Evolutionary conservation across 2,113 vertebrate species (phyloP), one percentile per base, ranked within the genome.

Genomic region (Thalassoma bifasciatum): DNA sequence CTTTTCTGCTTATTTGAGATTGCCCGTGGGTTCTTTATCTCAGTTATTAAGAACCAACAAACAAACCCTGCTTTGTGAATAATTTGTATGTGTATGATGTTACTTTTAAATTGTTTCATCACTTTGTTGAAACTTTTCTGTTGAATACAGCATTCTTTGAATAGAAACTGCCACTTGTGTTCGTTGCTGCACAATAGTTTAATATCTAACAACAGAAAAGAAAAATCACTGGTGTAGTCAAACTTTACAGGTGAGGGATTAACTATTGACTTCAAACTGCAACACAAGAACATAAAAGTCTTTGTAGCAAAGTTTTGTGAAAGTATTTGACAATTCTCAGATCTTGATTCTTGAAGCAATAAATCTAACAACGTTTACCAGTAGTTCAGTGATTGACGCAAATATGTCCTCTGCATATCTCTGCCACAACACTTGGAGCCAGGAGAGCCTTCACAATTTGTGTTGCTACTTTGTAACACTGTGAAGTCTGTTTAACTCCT

Each of bases 301-400:
- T 5, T 16, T 2, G 34, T 23, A 30, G 38, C 2, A 10, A 12
- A 14, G 70, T 56, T 59, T 46, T 75, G 34, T 38, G 26, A 65
- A 78, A 87, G 84, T 79, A 72, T 84, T 56, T 65, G 49, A 77
- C 51, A 46, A 42, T 19, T 2, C 44, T 69, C 9, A 42, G 17
- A 60, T 50, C 0, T 34, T 9, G 1, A 5, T 3, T 30, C 6
- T 30, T 30, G 30, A 30, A 30, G 26, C 12, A 62, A 56, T 51
- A 51, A 36, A 73, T n/a, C 34, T 2, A 47, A 67, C 0, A 2
- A 34, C 16, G 14, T 50, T 13, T 34, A 59, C 24, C 14, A 23
- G 50, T 40, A 63, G 14, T 24, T 10, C 77, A 14, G 4, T 13
- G 44, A 10, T 66, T 37, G 14, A 14, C 11, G 12, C 10, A 79